phyloP scores from a whole-genome alignment of 2,888 invertebrate genomes.

The Hirtodrosophila trivittata region DNA sequence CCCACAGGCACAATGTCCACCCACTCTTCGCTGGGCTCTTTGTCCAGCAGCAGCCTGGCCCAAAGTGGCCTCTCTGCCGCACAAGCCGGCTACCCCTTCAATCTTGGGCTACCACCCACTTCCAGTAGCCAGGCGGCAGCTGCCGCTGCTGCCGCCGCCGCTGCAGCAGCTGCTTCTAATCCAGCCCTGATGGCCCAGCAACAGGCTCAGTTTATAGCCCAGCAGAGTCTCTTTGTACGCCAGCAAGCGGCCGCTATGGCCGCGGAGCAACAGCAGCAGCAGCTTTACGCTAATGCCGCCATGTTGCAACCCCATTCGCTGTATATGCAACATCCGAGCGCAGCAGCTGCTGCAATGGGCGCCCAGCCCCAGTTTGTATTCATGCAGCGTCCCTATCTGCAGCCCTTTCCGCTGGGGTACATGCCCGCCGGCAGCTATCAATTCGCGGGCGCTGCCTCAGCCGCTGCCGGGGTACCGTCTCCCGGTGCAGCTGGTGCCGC shows the following conservation, averaged over 20 bases:
- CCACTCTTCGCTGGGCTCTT: constrained; percentile 49
- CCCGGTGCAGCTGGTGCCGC: constrained; percentile 40
- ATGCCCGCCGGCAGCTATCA: constrained; percentile 65
- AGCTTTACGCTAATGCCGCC: constrained; percentile 75
- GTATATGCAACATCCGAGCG: constrained; percentile 68
- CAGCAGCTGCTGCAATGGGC: constrained; percentile 60
- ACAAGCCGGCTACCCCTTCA: constrained; percentile 70
- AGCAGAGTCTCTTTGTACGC: constrained; percentile 88
- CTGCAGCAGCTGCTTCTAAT: constrained; percentile 65
- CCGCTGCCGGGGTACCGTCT: constrained; percentile 41
- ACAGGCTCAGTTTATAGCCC: constrained; percentile 87
- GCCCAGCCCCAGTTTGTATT: constrained; percentile 83
- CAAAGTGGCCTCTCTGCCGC: constrained; percentile 43
- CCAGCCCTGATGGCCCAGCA: constrained; percentile 85
- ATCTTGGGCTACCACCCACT: constrained; percentile 81
- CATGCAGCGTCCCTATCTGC: constrained; percentile 82
- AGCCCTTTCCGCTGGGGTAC: constrained; percentile 81
- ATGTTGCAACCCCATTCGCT: constrained; percentile 73
- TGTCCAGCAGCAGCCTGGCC: constrained; percentile 56
- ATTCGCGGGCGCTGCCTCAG: constrained; percentile 43
- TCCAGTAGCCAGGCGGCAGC: constrained; percentile 54
- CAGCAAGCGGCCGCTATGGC: constrained; percentile 87
- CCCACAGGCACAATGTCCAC: constrained; percentile 53
- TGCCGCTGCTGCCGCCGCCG: constrained; percentile 27
- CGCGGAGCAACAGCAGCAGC: constrained; percentile 79